These are phyloP conservation scores for Gisinianus flammeolus DNA, from an alignment of 2,888 invertebrate species.

Conservation along the genomic window DNA sequence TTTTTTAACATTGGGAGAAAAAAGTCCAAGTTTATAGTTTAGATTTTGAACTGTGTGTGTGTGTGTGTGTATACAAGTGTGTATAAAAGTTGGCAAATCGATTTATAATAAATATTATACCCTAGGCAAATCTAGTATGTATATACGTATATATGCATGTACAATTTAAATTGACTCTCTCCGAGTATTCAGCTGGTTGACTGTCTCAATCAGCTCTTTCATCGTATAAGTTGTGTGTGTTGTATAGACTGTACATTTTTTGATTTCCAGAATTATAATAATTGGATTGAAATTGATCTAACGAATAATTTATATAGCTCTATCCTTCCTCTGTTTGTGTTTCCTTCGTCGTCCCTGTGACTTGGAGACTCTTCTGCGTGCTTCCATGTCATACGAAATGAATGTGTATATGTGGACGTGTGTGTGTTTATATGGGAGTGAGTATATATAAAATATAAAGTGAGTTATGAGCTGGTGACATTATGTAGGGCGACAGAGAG, in stretches of 20 bases:
- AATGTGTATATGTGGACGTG: neutral
- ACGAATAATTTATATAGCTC: neutral
- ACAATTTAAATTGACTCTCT: neutral
- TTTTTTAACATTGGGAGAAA: too few relatives aligned
- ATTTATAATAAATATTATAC: constrained; percentile 8
- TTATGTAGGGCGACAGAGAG: too few relatives aligned
- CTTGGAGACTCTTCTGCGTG: neutral
- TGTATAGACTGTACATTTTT: too few relatives aligned
- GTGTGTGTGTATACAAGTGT: neutral
- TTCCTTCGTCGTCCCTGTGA: neutral
- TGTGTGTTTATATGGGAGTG: too few relatives aligned
- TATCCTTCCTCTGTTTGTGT: neutral
- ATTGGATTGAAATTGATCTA: neutral
- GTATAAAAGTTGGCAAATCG: neutral
- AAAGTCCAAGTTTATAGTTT: too few relatives aligned
- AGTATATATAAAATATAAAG: too few relatives aligned
- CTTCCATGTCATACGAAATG: neutral
- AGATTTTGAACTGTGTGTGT: neutral
- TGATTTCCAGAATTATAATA: neutral
- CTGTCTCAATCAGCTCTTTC: too few relatives aligned
- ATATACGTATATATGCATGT: too few relatives aligned
- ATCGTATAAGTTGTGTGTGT: too few relatives aligned
- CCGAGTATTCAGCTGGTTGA: too few relatives aligned
- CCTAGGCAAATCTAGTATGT: neutral
- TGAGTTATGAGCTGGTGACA: too few relatives aligned